These are phyloP conservation scores for Chiloscyllium plagiosum DNA, from an alignment of 2,113 vertebrate species.

Conservation along the genomic window DNA sequence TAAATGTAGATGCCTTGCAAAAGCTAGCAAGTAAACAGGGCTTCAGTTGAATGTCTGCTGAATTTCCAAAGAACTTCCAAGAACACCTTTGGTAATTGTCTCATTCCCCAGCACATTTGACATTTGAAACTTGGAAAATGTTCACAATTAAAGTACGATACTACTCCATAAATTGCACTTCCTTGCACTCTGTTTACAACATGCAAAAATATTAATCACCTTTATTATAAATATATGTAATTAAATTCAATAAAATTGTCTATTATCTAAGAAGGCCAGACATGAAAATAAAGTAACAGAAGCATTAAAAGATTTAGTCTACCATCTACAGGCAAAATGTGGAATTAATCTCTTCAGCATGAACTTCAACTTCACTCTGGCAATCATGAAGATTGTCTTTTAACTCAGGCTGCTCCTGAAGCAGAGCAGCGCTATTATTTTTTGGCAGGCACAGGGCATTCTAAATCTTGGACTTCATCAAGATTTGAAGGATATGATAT, in stretches of 20 bases:
- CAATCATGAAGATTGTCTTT: background rate
- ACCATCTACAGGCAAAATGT: background rate
- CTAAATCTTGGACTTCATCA: background rate
- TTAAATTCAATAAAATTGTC: conserved; percentile 24
- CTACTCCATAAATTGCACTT: background rate
- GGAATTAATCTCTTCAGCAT: background rate
- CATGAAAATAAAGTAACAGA: background rate
- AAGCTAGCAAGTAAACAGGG: background rate
- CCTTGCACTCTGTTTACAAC: background rate
- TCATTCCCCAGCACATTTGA: background rate
- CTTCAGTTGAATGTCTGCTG: background rate
- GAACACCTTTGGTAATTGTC: background rate
- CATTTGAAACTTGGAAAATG: background rate
- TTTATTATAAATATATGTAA: background rate
- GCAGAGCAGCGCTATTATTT: background rate
- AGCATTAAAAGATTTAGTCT: background rate
- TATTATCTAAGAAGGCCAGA: background rate
- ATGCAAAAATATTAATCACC: background rate
- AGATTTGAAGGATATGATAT: background rate
- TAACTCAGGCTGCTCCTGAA: background rate
- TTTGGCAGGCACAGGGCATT: background rate
- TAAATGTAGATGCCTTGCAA: background rate
- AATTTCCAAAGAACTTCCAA: background rate
- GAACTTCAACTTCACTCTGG: background rate
- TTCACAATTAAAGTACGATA: background rate